A percentile compares a stretch with the other conserved stretches of the same genome.
phyloP scores from a whole-genome alignment of 2,797 vertebrate species.

The Sarcophilus harrisii region DNA sequence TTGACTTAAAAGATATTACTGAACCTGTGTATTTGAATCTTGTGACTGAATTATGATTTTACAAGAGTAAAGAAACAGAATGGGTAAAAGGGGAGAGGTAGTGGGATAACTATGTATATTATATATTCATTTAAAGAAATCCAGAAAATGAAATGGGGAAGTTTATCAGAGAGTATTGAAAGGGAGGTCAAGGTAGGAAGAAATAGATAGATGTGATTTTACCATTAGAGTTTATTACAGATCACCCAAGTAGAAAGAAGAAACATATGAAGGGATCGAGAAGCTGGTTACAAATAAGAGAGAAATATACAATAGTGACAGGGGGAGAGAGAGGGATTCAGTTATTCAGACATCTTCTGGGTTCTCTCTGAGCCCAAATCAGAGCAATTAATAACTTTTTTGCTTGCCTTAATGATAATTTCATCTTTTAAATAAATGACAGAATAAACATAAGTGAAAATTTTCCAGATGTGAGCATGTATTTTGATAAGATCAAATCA shows the following conservation, averaged over 20 bases:
- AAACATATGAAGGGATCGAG: background rate
- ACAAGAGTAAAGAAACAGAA: background rate
- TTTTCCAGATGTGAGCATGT: background rate
- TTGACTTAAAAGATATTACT: background rate
- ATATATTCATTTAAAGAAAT: background rate
- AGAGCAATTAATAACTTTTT: background rate
- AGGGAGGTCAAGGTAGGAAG: background rate
- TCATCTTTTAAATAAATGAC: background rate
- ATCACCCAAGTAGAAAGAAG: background rate
- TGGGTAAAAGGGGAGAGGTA: background rate
- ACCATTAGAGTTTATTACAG: background rate
- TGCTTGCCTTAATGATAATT: background rate
- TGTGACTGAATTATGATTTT: background rate
- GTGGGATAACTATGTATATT: background rate
- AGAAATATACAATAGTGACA: background rate
- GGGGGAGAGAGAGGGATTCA: background rate
- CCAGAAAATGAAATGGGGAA: background rate
- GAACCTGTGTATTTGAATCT: background rate
- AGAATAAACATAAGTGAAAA: background rate
- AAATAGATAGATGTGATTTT: background rate
- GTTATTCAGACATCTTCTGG: background rate
- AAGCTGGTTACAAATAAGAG: background rate
- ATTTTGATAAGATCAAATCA: background rate
- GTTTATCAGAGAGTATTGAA: background rate
- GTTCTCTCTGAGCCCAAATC: background rate